Evolutionary conservation across 2,113 vertebrate species (phyloP).

Genomic region (Zeus faber): DNA sequence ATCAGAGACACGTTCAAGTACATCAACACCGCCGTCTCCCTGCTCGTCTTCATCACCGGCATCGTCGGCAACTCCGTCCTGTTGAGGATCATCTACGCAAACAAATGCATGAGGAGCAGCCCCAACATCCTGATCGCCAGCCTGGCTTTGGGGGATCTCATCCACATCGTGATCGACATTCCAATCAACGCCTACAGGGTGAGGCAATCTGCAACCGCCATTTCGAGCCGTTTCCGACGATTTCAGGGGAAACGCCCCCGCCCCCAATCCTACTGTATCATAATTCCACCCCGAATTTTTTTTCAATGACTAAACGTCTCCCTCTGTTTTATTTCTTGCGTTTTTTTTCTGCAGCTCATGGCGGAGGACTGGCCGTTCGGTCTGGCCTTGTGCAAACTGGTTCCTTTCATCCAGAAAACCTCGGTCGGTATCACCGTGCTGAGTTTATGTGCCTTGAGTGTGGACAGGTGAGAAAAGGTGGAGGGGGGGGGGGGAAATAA

Average conservation of each 20-base stretch:
- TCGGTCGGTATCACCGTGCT: constrained; percentile 91
- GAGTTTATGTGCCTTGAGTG: constrained; percentile 89
- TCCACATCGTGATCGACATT: constrained; percentile 88
- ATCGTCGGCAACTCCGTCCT: constrained; percentile 86
- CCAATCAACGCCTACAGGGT: constrained; percentile 90
- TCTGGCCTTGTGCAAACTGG: constrained; percentile 85
- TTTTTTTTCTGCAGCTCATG: constrained; percentile 78
- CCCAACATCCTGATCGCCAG: constrained; percentile 89
- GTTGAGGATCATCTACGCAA: constrained; percentile 86
- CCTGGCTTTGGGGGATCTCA: constrained; percentile 86
- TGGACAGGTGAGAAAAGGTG: constrained; percentile 82
- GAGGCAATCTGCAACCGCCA: no score
- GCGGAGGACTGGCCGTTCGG: constrained; percentile 93
- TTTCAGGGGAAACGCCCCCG: no score
- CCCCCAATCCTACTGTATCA: no score
- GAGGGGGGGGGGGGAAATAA: background rate
- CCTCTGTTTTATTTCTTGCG: background rate
- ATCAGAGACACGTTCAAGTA: constrained; percentile 87
- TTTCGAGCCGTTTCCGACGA: no score
- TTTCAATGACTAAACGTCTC: constrained; percentile 20
- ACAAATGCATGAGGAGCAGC: constrained; percentile 89
- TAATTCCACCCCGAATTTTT: background rate
- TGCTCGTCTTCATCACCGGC: constrained; percentile 85
- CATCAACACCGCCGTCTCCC: constrained; percentile 82
- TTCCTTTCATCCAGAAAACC: constrained; percentile 92